Conservation (phyloP, 2,797 vertebrate genomes). For the Siniperca obscura region DNA sequence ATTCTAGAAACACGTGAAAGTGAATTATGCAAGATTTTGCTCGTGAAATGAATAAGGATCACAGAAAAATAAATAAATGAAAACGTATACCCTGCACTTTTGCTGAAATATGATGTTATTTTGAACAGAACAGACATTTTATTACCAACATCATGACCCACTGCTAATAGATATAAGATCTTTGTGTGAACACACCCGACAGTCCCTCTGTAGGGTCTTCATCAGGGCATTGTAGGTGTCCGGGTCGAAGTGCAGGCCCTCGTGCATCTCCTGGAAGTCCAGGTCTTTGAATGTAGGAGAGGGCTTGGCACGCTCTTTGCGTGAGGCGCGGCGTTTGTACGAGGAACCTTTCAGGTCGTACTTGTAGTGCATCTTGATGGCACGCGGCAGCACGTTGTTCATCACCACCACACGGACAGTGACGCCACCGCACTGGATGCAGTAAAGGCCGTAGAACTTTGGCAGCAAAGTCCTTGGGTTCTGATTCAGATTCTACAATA, state of each 20-base stretch:
- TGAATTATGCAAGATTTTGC: not conserved
- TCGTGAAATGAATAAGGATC: not conserved
- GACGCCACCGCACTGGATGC: constrained; percentile 91
- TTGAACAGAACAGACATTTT: not conserved
- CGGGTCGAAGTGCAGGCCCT: constrained; percentile 92
- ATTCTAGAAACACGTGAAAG: not conserved
- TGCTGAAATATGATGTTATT: no score
- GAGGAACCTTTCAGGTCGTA: constrained; percentile 98
- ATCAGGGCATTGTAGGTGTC: constrained; percentile 94
- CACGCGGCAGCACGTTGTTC: constrained; percentile 96
- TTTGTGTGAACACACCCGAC: constrained; percentile 85
- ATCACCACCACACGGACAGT: constrained; percentile 95
- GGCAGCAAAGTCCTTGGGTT: constrained; percentile 95
- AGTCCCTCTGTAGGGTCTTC: constrained; percentile 96
- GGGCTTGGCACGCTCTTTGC: constrained; percentile 90
- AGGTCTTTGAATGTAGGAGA: constrained; percentile 95
- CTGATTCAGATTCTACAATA: constrained; percentile 94
- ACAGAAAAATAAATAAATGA: no score
- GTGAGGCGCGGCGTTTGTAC: constrained; percentile 92
- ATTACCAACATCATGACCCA: not conserved
- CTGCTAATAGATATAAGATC: not conserved
- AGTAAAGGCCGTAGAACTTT: constrained; percentile 98
- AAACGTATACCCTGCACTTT: no score
- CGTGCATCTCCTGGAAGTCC: constrained; percentile 96
- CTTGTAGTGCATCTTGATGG: constrained; percentile 94